Base-by-base conservation (phyloP, 1,140 invertebrate genomes). In the Bilobella aurantiaca region DNA sequence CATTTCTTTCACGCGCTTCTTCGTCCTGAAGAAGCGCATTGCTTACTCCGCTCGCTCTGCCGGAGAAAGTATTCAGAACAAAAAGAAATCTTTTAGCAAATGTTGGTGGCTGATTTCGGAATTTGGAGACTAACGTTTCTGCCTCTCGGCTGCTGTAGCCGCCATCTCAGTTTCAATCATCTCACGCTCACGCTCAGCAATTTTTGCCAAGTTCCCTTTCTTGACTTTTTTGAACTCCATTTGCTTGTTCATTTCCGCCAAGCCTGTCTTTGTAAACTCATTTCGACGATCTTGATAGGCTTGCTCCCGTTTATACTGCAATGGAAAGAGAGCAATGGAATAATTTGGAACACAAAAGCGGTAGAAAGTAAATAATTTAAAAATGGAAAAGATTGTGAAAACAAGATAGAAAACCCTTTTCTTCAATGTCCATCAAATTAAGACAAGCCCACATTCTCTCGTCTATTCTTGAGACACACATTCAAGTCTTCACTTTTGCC, bases 1-100 rank as follows among this genome's bases (percentile, higher is more conserved):
- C 68, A 72, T 69, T 47, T 72, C 70, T 29, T 67, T 65, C 3
- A 69, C 67, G 59, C 67, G 70, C 18, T 34, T 59, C 37, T 67
- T 71, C 14, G 57, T 28, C 49, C 53, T 64, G 27, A 64, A 1
- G 25, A 63, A 66, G 42, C 64, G 14, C 30, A 32, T 46, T 30
- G 34, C 27, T 29, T 71, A 68, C 21, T 71, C 66, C 27, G n/a
- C n/a, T 58, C 59, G 23, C 23, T 58, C 28, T 31, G 63, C 66
- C 30, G 12, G 28, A 57, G 21, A 14, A 34, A 34, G 2, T 31
- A 63, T 37, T 5, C 1, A 27, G 0, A 58, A 28, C 25, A 28
- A 16, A 14, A 61, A 32, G 29, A 57, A 57, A 63, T 57, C 49
- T 29, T 29, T 18, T 28, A 27, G 53, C 28, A 27, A 28, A 27